These are phyloP conservation scores for Cyclopterus lumpus DNA, from an alignment of 2,797 vertebrate genomes.

Conservation along the genomic window DNA sequence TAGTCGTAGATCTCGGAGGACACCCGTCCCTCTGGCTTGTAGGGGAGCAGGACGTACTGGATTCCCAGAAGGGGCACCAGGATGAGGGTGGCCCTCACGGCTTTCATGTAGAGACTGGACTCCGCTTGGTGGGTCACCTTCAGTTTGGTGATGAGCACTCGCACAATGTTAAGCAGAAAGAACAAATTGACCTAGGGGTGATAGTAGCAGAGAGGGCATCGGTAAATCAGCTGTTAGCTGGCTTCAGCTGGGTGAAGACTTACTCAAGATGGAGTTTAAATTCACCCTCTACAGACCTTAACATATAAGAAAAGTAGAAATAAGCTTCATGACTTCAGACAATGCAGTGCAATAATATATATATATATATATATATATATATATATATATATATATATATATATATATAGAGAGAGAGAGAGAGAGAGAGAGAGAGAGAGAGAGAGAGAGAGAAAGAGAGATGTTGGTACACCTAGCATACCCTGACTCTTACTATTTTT, in stretches of 20 bases:
- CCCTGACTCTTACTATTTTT: neutral
- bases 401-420: no score
- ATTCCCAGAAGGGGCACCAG: conserved; percentile 95
- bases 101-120: conserved; percentile 98
- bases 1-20: conserved; percentile 95
- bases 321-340: neutral
- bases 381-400: no score
- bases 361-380: no score
- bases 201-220: neutral
- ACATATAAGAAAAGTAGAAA: neutral
- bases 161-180: conserved; percentile 96
- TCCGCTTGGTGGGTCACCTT: conserved; percentile 97
- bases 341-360: no score
- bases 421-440: no score
- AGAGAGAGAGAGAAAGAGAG: no score
- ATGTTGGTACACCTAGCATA: neutral
- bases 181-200: conserved; percentile 92
- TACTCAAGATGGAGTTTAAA: neutral
- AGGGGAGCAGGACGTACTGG: conserved; percentile 93
- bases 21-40: conserved; percentile 90
- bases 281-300: neutral
- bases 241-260: neutral
- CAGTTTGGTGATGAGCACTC: conserved; percentile 97
- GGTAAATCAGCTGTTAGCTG: neutral
- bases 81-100: conserved; percentile 95